Percentiles rank a stretch among this genome's conserved stretches.
These are phyloP conservation scores for Girardia tigrina DNA, from an alignment of 2,888 invertebrate species.

Conservation along the genomic window DNA sequence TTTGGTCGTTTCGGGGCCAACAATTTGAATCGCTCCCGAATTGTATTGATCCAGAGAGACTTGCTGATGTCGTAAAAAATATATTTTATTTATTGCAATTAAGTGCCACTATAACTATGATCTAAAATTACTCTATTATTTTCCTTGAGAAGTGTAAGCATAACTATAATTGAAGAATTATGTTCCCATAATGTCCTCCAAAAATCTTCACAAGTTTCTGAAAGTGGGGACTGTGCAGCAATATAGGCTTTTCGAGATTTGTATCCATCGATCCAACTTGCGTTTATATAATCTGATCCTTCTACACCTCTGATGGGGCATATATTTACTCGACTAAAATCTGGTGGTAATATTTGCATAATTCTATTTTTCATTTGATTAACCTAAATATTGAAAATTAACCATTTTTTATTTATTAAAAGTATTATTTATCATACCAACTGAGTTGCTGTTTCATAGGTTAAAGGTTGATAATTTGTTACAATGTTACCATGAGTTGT, in stretches of 20 bases:
- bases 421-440: neutral
- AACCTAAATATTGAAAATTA: slow-evolving; percentile 53
- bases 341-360: slow-evolving; percentile 95
- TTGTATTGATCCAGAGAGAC: no score
- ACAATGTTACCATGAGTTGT: neutral
- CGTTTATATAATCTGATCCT: slow-evolving; percentile 93
- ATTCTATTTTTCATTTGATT: slow-evolving; percentile 99
- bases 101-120: no score
- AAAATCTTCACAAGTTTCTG: slow-evolving; percentile 21
- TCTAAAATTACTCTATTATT: neutral
- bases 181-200: slow-evolving; percentile 15
- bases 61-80: no score
- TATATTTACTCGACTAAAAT: slow-evolving; percentile 85
- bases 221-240: slow-evolving; percentile 62
- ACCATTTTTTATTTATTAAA: neutral
- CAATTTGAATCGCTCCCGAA: no score
- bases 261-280: slow-evolving; percentile 97
- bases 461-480: neutral
- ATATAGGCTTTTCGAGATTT: slow-evolving; percentile 93
- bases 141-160: neutral
- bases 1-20: no score
- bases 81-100: no score
- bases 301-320: slow-evolving; percentile 70
- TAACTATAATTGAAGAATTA: neutral
- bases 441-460: slow-evolving; percentile 4